phyloP scores from a whole-genome alignment of 1,140 invertebrate species.

The Drosophila albomicans region DNA sequence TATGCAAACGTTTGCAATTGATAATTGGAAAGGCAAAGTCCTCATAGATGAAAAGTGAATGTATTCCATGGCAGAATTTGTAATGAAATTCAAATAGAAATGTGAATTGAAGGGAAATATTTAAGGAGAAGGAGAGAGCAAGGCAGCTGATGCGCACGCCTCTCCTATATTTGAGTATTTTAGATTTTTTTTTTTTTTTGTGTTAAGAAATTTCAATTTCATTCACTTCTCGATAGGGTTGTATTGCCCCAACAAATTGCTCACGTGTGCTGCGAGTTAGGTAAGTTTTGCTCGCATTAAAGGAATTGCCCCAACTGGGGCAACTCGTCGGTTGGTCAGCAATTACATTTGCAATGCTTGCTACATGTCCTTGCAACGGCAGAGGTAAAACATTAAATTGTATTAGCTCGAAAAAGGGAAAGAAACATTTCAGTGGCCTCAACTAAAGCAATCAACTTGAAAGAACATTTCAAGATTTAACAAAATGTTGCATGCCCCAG shows the following conservation, averaged over 20 bases:
- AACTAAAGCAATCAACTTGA: conserved; percentile 68
- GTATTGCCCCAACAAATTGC: conserved; percentile 28
- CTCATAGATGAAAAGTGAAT: neutral
- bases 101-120: neutral
- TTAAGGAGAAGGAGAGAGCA: no score
- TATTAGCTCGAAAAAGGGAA: conserved; percentile 64
- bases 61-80: conserved; percentile 7
- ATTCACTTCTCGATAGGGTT: neutral
- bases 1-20: conserved; percentile 38
- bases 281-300: conserved; percentile 22
- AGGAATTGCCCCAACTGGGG: conserved; percentile 19
- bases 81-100: conserved; percentile 28
- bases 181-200: neutral
- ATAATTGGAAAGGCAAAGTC: conserved; percentile 34
- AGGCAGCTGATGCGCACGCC: neutral
- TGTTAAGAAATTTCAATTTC: conserved; percentile 17
- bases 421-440: conserved; percentile 65
- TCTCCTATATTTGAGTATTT: conserved; percentile 18
- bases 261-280: conserved; percentile 36
- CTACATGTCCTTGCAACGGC: conserved; percentile 48
- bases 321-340: conserved; percentile 10
- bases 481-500: conserved; percentile 28
- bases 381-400: conserved; percentile 63
- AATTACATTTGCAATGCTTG: conserved; percentile 36
- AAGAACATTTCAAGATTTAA: conserved; percentile 68